Conservation (phyloP, 2,888 invertebrate species). For the Sarcophaga subvicina region DNA sequence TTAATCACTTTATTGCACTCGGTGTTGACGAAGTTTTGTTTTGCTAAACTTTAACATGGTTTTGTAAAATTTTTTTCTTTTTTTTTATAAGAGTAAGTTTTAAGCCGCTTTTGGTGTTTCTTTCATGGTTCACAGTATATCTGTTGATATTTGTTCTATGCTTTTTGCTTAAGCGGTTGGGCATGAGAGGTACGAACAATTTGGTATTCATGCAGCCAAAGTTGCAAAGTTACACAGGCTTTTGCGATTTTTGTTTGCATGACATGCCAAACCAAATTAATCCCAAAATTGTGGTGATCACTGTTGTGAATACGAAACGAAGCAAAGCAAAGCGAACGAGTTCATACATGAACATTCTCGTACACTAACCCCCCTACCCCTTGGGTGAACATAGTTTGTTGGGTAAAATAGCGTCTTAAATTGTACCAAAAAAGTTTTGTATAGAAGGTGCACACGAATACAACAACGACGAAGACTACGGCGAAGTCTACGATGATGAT, state of each 20-base stretch:
- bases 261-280: conserved; percentile 75
- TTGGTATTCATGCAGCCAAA: conserved; percentile 39
- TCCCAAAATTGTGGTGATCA: conserved; percentile 68
- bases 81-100: conserved; percentile 57
- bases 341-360: conserved; percentile 60
- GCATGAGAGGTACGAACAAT: conserved; percentile 34
- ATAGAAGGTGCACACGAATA: conserved; percentile 60
- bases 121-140: conserved; percentile 55
- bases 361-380: background rate
- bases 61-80: background rate
- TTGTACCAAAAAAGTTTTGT: conserved; percentile 57
- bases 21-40: conserved; percentile 67
- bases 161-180: background rate
- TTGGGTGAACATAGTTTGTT: conserved; percentile 9
- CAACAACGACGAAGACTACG: background rate
- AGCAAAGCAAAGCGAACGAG: conserved; percentile 48
- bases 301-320: conserved; percentile 54
- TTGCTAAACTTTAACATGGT: conserved; percentile 70
- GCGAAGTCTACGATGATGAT: background rate
- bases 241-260: conserved; percentile 73
- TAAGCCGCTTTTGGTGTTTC: conserved; percentile 65
- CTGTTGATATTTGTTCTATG: background rate
- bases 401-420: conserved; percentile 32
- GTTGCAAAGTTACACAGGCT: conserved; percentile 52
- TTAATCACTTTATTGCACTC: conserved; percentile 44